A percentile compares a stretch with the other conserved stretches of the same genome.
Evolutionary conservation across 1,140 invertebrate species (phyloP).

Genomic region (Diachasma alloeum): DNA sequence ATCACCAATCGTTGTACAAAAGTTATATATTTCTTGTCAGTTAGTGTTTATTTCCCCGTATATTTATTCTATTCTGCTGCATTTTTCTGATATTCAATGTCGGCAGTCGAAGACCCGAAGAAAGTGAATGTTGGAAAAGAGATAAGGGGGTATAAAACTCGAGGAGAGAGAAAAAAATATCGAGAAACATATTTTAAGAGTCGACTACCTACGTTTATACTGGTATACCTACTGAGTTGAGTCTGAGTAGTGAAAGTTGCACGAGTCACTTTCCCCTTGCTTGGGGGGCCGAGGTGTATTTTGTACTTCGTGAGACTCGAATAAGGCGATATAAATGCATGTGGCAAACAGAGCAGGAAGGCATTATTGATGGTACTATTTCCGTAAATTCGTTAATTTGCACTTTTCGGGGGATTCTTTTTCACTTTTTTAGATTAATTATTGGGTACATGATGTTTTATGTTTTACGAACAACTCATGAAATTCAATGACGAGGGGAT

Average conservation of each 20-base stretch:
- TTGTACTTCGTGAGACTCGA: slow-evolving; percentile 1
- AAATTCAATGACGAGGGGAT: too few relatives aligned
- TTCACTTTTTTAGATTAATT: not conserved
- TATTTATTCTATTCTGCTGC: too few relatives aligned
- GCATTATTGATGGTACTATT: not conserved
- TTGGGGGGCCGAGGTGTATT: not conserved
- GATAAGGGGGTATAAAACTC: not conserved
- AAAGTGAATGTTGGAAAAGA: not conserved
- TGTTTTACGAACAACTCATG: too few relatives aligned
- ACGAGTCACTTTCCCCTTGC: slow-evolving; percentile 58
- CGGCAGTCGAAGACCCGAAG: not conserved
- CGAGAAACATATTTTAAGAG: not conserved
- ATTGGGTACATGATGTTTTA: not conserved
- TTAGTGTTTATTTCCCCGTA: too few relatives aligned
- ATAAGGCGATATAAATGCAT: not conserved
- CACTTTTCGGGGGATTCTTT: not conserved
- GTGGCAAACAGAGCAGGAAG: slow-evolving; percentile 3
- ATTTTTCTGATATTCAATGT: too few relatives aligned
- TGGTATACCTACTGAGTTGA: slow-evolving; percentile 4
- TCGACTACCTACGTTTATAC: not conserved
- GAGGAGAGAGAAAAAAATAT: not conserved
- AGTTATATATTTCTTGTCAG: not conserved
- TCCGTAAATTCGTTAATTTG: slow-evolving; percentile 5
- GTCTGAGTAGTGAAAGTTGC: slow-evolving; percentile 59
- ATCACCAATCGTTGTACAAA: not conserved